Evolutionary conservation across 2,113 vertebrate genomes (phyloP).

Genomic region (Notarius lentiginosus): DNA sequence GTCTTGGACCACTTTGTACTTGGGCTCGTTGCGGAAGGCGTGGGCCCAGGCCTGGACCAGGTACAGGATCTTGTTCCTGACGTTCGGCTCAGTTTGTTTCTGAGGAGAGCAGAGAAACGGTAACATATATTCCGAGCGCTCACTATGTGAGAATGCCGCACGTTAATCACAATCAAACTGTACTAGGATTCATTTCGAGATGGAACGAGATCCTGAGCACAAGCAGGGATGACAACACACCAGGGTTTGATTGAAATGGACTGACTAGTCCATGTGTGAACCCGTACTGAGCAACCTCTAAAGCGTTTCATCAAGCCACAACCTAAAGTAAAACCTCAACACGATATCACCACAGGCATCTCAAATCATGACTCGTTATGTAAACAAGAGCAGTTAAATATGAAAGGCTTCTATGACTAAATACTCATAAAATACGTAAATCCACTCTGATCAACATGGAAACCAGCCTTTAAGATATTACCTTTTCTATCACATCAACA

Average conservation of each 20-base stretch:
- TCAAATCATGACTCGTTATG: not conserved
- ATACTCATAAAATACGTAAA: too few species aligned
- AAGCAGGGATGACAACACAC: not conserved
- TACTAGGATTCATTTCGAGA: too few species aligned
- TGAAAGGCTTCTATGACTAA: too few species aligned
- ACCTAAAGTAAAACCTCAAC: too few species aligned
- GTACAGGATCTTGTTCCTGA: slow-evolving; percentile 93
- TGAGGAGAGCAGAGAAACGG: slow-evolving; percentile 52
- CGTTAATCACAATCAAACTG: not conserved
- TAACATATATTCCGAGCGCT: not conserved
- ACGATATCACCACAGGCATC: not conserved
- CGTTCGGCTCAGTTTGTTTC: slow-evolving; percentile 90
- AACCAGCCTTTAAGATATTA: not conserved
- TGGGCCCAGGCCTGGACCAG: slow-evolving; percentile 98
- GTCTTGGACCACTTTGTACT: slow-evolving; percentile 98
- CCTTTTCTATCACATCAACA: not conserved
- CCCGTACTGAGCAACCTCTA: not conserved
- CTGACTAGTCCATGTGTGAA: not conserved
- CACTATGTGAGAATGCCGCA: not conserved
- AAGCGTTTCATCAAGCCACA: not conserved
- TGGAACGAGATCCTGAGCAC: not conserved
- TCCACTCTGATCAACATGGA: not conserved
- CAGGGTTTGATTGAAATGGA: not conserved
- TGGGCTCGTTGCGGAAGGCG: slow-evolving; percentile 96
- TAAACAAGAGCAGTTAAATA: not conserved